Conservation (phyloP, 2,113 vertebrate genomes). For the Cochlearius cochlearius region DNA sequence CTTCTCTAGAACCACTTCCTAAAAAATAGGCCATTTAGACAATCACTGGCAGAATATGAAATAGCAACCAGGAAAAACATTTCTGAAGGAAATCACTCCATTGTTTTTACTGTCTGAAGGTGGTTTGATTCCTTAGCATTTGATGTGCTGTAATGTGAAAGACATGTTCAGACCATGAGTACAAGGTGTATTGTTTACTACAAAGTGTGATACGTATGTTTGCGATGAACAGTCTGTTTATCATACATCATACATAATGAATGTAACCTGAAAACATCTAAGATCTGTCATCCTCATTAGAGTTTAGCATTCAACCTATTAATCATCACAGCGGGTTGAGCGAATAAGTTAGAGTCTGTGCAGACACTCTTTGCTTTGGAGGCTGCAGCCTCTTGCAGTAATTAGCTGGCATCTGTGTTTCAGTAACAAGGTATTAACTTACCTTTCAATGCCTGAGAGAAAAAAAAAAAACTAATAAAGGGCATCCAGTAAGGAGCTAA, state of each 20-base stretch:
- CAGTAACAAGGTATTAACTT: conserved; percentile 71
- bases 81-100: conserved; percentile 46
- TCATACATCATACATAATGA: conserved; percentile 61
- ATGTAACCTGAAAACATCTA: conserved; percentile 61
- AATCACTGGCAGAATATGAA: conserved; percentile 73
- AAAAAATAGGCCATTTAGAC: conserved; percentile 52
- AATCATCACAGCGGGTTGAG: conserved; percentile 71
- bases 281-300: conserved; percentile 73
- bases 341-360: conserved; percentile 54
- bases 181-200: conserved; percentile 47
- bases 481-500: conserved; percentile 53
- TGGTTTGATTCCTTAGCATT: conserved; percentile 24
- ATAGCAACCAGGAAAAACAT: conserved; percentile 49
- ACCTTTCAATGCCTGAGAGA: conserved; percentile 50
- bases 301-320: conserved; percentile 67
- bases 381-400: conserved; percentile 65
- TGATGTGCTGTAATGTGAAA: conserved; percentile 39
- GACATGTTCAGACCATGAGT: not conserved
- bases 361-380: conserved; percentile 57
- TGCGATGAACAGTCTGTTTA: conserved; percentile 12
- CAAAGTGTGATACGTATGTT: not conserved
- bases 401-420: conserved; percentile 76
- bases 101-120: conserved; percentile 37
- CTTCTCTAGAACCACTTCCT: conserved; percentile 50
- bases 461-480: conserved; percentile 68